These are phyloP conservation scores for Sylvia atricapilla DNA, from an alignment of 2,113 vertebrate genomes.

Conservation along the genomic window DNA sequence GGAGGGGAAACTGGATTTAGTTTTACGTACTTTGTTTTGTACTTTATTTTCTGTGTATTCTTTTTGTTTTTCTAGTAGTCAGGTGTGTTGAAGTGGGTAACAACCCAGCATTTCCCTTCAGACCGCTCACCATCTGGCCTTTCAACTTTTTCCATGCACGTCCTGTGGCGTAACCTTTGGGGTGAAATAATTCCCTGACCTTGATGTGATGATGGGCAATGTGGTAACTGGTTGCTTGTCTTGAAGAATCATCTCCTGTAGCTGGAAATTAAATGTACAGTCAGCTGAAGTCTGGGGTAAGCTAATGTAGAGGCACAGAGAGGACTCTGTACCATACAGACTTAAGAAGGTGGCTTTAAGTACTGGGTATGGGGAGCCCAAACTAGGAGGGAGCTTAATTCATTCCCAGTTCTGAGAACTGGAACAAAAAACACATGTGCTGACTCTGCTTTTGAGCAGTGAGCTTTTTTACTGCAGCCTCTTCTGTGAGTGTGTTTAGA, in stretches of 20 bases:
- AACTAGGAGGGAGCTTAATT: not conserved
- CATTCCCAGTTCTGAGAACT: not conserved
- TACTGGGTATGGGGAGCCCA: not conserved
- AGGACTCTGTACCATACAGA: not conserved
- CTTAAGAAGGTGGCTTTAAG: not conserved
- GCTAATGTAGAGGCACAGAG: fast-evolving
- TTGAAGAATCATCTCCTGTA: not conserved
- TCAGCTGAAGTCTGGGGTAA: not conserved
- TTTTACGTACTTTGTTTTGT: not conserved
- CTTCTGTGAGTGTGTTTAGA: not conserved
- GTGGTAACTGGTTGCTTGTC: not conserved
- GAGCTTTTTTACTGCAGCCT: not conserved
- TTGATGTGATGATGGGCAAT: not conserved
- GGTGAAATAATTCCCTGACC: not conserved
- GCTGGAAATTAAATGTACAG: not conserved
- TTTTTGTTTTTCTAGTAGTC: not conserved
- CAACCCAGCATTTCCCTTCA: not conserved
- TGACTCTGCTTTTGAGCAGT: not conserved
- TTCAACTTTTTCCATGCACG: not conserved
- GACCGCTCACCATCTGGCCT: not conserved
- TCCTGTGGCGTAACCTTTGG: not conserved
- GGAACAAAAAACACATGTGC: not conserved
- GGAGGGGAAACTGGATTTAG: not conserved
- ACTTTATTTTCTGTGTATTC: not conserved
- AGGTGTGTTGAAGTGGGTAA: not conserved